A percentile compares a stretch with the other conserved stretches of the same genome.
Conservation (phyloP, 2,888 invertebrate genomes). For the Onthophagus sagittarius region DNA sequence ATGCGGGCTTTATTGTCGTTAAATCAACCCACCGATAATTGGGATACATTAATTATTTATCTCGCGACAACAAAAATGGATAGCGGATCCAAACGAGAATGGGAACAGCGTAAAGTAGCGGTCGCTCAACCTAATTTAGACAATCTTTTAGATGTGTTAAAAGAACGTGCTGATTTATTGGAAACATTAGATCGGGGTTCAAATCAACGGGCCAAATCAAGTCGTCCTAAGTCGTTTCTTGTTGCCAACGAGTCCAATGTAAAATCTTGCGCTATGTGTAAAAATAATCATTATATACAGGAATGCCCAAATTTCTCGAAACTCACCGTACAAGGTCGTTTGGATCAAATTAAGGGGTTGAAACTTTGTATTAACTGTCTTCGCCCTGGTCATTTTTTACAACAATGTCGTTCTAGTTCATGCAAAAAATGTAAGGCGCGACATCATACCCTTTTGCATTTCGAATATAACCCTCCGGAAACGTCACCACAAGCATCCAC, state of each 20-base stretch:
- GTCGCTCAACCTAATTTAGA: not conserved
- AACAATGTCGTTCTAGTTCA: not conserved
- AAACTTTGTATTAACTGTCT: not conserved
- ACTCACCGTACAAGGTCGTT: not conserved
- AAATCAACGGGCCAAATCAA: not conserved
- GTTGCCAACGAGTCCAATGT: not conserved
- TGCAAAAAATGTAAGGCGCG: not conserved
- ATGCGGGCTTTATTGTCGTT: not conserved
- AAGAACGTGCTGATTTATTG: not conserved
- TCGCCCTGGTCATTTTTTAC: not conserved
- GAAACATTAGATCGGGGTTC: not conserved
- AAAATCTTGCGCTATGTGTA: not conserved
- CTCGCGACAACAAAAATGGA: not conserved
- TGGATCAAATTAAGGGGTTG: not conserved
- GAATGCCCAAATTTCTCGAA: not conserved
- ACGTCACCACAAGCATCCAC: not conserved
- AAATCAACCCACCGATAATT: not conserved
- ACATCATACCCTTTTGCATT: slow-evolving; percentile 3
- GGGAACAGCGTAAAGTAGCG: not conserved
- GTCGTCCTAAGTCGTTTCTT: not conserved
- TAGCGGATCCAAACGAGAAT: not conserved
- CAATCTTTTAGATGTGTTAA: not conserved
- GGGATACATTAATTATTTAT: slow-evolving; percentile 1
- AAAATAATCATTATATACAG: not conserved
- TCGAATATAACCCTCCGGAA: not conserved